These are phyloP conservation scores for Hiodon tergisus DNA, from an alignment of 2,113 vertebrate genomes.

Conservation along the genomic window DNA sequence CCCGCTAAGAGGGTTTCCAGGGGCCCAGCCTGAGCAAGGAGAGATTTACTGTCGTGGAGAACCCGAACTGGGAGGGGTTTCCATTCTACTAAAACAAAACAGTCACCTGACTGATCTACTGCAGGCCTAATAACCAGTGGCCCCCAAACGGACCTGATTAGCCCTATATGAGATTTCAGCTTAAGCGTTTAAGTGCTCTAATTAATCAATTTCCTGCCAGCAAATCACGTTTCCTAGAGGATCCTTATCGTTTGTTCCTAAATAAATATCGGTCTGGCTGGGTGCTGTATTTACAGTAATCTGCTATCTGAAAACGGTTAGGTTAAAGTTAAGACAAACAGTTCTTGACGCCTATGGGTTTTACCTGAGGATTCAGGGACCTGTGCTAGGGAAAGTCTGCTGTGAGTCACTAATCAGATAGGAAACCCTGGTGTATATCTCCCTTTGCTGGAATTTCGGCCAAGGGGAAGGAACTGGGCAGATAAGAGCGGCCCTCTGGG, in stretches of 20 bases:
- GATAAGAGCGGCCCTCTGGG: conserved; percentile 7
- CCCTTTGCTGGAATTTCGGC: neutral
- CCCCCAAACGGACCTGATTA: too few relatives aligned
- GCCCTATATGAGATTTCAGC: neutral
- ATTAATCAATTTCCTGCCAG: conserved; percentile 45
- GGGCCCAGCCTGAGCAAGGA: neutral
- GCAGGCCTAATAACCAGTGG: neutral
- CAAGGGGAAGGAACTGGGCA: conserved; percentile 21
- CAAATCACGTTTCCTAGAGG: conserved; percentile 38
- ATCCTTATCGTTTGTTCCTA: neutral
- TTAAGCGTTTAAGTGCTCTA: conserved; percentile 35
- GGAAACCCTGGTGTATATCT: neutral
- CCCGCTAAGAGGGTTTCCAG: neutral
- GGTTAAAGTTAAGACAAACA: neutral
- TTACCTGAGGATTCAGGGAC: neutral
- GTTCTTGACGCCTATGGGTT: neutral
- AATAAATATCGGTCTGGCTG: too few relatives aligned
- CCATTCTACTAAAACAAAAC: conserved; percentile 4
- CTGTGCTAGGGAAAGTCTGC: neutral
- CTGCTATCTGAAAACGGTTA: neutral
- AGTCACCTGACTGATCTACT: neutral
- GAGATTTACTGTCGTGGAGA: neutral
- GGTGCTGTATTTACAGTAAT: too few relatives aligned
- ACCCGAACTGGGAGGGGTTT: neutral
- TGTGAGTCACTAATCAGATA: neutral